phyloP scores from a whole-genome alignment of 1,140 invertebrate species.

The Euwallacea similis region DNA sequence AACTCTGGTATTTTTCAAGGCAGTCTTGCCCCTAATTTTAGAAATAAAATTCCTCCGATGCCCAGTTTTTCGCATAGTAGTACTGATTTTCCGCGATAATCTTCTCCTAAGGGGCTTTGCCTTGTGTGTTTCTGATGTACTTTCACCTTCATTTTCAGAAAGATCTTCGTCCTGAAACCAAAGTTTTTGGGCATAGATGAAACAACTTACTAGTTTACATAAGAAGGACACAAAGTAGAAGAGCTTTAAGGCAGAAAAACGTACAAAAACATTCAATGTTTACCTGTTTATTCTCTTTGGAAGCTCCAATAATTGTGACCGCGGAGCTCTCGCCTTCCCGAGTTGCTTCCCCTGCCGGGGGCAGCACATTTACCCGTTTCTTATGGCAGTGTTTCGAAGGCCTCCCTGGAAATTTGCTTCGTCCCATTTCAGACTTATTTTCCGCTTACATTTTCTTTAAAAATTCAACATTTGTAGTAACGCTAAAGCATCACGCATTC shows the following conservation, averaged over 20 bases:
- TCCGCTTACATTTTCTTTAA: slow-evolving; percentile 35
- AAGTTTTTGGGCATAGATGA: not conserved
- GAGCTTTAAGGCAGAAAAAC: not conserved
- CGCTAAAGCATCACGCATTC: slow-evolving; percentile 30
- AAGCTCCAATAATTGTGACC: slow-evolving; percentile 55
- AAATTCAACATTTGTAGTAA: slow-evolving; percentile 34
- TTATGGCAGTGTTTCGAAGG: slow-evolving; percentile 80
- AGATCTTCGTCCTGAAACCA: slow-evolving; percentile 42
- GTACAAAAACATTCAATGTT: slow-evolving; percentile 42
- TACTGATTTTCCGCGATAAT: slow-evolving; percentile 43
- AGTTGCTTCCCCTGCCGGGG: slow-evolving; percentile 57
- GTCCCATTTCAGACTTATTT: slow-evolving; percentile 58
- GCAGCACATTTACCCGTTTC: slow-evolving; percentile 76
- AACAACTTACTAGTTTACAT: too few species aligned
- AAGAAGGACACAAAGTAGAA: not conserved
- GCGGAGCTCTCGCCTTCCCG: slow-evolving; percentile 53
- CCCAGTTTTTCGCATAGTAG: slow-evolving; percentile 41
- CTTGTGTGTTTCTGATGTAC: slow-evolving; percentile 39
- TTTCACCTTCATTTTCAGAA: slow-evolving; percentile 41
- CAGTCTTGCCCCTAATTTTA: slow-evolving; percentile 42
- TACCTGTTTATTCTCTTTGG: slow-evolving; percentile 58
- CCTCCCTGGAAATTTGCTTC: slow-evolving; percentile 80
- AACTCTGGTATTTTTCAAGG: slow-evolving; percentile 40
- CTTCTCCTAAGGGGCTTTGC: slow-evolving; percentile 39
- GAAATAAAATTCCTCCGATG: slow-evolving; percentile 45